Percentiles rank a stretch among this genome's conserved stretches.
Evolutionary conservation across 2,797 vertebrate genomes (phyloP).

Genomic region (Spheniscus humboldti): DNA sequence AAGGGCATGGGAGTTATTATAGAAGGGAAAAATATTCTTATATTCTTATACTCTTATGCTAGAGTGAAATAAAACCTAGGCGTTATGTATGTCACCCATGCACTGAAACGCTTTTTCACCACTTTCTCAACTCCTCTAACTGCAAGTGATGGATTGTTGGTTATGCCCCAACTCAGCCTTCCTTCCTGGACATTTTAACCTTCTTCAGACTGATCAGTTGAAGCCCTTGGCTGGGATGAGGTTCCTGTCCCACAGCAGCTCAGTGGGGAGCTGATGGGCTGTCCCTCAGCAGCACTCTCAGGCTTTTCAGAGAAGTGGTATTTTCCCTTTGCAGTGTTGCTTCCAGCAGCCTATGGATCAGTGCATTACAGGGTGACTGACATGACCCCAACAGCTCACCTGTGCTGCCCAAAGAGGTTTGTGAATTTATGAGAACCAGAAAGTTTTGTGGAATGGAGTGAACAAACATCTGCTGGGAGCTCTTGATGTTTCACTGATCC

Average conservation of each 20-base stretch:
- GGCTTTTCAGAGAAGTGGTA: background rate
- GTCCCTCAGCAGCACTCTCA: background rate
- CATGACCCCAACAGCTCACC: background rate
- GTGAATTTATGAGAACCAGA: background rate
- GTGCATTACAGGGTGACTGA: background rate
- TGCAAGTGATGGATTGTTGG: background rate
- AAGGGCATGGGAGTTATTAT: background rate
- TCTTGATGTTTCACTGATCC: background rate
- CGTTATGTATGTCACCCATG: rapidly evolving
- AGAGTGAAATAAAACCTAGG: background rate
- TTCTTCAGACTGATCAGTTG: background rate
- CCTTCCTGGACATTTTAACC: background rate
- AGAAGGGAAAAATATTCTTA: background rate
- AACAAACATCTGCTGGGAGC: background rate
- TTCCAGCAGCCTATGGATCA: background rate
- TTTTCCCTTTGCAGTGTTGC: background rate
- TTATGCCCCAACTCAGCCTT: background rate
- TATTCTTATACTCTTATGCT: background rate
- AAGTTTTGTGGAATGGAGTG: background rate
- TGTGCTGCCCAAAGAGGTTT: background rate
- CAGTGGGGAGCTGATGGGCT: background rate
- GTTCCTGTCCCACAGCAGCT: background rate
- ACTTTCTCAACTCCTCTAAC: background rate
- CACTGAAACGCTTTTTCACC: background rate
- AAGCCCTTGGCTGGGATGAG: background rate